phyloP scores from a whole-genome alignment of 2,797 vertebrate species.

The Aplochiton taeniatus region DNA sequence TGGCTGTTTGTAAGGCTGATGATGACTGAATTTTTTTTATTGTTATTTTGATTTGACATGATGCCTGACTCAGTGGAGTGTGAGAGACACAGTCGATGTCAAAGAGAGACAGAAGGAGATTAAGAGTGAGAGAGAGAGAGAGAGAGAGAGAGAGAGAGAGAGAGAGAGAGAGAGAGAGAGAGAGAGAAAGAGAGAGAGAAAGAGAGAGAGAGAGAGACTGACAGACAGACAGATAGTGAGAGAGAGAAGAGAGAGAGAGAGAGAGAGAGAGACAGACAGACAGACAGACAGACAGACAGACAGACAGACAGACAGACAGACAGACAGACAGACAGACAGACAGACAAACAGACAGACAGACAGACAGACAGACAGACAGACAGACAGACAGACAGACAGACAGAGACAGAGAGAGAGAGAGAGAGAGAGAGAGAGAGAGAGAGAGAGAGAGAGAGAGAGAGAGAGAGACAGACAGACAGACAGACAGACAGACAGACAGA shows the following conservation, averaged over 20 bases:
- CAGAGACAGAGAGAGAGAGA: constrained; percentile 31
- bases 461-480: constrained; percentile 46
- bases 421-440: constrained; percentile 25
- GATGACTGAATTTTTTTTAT: constrained; percentile 79
- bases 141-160: constrained; percentile 23
- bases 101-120: not conserved
- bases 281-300: constrained; percentile 32
- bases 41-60: constrained; percentile 74
- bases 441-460: constrained; percentile 36
- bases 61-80: constrained; percentile 54
- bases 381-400: not conserved
- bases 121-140: constrained; percentile 32
- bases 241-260: constrained; percentile 44
- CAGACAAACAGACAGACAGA: constrained; percentile 37
- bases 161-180: constrained; percentile 36
- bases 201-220: constrained; percentile 29
- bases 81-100: not conserved
- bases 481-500: constrained; percentile 31
- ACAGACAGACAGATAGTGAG: constrained; percentile 43
- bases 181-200: constrained; percentile 47
- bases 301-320: constrained; percentile 50
- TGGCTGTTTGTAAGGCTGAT: constrained; percentile 66
- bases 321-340: constrained; percentile 24
- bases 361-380: constrained; percentile 46
- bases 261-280: constrained; percentile 17